Conservation (phyloP, 2,888 invertebrate genomes). For the Acholoe squamosa region DNA sequence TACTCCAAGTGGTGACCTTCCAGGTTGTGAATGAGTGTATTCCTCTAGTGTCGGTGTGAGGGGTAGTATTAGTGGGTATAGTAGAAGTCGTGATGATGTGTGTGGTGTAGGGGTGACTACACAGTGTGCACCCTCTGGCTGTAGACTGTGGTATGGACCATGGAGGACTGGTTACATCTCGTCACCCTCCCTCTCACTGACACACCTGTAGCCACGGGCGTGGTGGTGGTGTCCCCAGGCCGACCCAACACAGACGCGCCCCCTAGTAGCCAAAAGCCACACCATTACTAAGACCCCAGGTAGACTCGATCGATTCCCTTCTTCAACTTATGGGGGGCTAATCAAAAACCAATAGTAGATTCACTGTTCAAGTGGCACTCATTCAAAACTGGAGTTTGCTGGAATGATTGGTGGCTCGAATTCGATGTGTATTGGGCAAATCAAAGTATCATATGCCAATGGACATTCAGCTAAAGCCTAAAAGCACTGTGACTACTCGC, state of each 20-base stretch:
- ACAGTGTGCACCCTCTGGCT: background rate
- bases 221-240: background rate
- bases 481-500: too few relatives aligned
- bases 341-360: too few relatives aligned
- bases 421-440: too few relatives aligned
- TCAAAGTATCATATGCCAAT: too few relatives aligned
- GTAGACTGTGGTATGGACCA: background rate
- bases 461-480: too few relatives aligned
- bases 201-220: conserved; percentile 11
- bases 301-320: too few relatives aligned
- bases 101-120: background rate
- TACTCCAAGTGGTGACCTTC: background rate
- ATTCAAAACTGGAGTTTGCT: too few relatives aligned
- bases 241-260: conserved; percentile 10
- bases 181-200: background rate
- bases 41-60: background rate
- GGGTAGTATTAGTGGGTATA: background rate
- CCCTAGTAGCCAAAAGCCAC: background rate
- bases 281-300: background rate
- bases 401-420: too few relatives aligned
- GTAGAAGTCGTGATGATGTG: background rate
- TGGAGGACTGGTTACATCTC: background rate
- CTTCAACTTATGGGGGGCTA: too few relatives aligned
- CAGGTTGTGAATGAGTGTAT: background rate
- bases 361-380: too few relatives aligned